phyloP scores from a whole-genome alignment of 2,797 vertebrate species.

The Pseudochirops cupreus region DNA sequence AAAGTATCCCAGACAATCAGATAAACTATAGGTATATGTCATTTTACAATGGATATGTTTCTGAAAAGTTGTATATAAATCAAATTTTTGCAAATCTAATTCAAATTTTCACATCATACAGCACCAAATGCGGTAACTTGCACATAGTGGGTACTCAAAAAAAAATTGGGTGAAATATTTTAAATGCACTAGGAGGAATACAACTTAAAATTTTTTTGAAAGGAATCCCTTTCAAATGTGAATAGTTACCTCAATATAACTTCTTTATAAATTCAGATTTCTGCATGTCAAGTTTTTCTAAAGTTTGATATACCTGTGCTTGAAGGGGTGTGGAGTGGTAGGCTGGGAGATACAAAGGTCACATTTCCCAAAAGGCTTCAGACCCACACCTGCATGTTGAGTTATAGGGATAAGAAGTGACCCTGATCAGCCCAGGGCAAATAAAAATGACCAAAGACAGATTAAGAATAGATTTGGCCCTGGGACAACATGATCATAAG shows the following conservation, averaged over 20 bases:
- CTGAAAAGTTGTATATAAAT: background rate
- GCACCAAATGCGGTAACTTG: background rate
- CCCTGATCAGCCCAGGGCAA: background rate
- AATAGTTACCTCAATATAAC: background rate
- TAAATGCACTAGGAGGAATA: background rate
- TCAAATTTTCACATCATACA: background rate
- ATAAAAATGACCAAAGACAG: background rate
- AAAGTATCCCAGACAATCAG: background rate
- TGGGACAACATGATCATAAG: background rate
- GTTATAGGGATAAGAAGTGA: background rate
- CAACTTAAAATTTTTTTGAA: background rate
- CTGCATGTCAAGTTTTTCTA: background rate
- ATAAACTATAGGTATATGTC: background rate
- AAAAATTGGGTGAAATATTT: background rate
- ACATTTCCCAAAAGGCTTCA: background rate
- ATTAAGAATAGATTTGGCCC: background rate
- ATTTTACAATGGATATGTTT: background rate
- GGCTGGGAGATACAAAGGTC: background rate
- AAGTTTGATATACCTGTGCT: rapidly evolving
- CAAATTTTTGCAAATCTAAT: background rate
- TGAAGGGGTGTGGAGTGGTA: background rate
- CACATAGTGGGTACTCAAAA: background rate
- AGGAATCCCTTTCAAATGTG: background rate
- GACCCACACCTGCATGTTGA: background rate
- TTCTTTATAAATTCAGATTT: background rate